Conservation (phyloP, 2,113 vertebrate species). For the Garra rufa region DNA sequence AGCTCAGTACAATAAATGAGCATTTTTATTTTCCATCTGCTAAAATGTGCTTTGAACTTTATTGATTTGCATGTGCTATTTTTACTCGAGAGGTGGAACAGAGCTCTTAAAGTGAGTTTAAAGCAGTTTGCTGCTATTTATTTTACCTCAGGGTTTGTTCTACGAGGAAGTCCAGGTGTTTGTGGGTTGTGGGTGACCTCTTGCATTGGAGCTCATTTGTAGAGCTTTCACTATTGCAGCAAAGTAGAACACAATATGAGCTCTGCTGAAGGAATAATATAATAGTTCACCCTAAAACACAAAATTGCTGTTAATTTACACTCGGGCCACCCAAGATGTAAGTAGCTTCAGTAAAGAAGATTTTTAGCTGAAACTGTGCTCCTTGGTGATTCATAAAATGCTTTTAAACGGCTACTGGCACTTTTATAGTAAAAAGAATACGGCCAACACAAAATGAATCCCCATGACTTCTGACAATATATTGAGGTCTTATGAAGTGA, state of each 20-base stretch:
- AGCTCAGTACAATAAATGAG: slow-evolving; percentile 34
- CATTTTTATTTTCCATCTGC: slow-evolving; percentile 28
- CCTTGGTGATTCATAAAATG: neutral
- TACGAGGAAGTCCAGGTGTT: slow-evolving; percentile 41
- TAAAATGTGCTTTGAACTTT: slow-evolving; percentile 34
- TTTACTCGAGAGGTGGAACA: slow-evolving; percentile 38
- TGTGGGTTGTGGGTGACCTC: slow-evolving; percentile 24
- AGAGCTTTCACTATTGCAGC: neutral
- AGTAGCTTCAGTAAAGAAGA: too few species aligned
- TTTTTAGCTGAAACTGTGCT: too few species aligned
- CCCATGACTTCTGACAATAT: neutral
- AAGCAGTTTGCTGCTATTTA: slow-evolving; percentile 9
- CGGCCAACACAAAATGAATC: neutral
- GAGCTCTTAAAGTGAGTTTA: slow-evolving; percentile 37
- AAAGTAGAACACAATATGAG: slow-evolving; percentile 9
- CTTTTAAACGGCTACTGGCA: neutral
- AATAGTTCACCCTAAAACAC: neutral
- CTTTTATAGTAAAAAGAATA: neutral
- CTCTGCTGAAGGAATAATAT: neutral
- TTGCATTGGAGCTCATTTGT: slow-evolving; percentile 37
- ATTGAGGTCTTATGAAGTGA: neutral
- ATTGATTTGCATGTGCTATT: slow-evolving; percentile 48
- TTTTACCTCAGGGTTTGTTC: slow-evolving; percentile 35
- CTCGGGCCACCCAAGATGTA: neutral
- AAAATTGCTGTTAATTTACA: neutral